These are phyloP conservation scores for Meriones unguiculatus DNA, from an alignment of 2,113 vertebrate genomes.

Conservation along the genomic window DNA sequence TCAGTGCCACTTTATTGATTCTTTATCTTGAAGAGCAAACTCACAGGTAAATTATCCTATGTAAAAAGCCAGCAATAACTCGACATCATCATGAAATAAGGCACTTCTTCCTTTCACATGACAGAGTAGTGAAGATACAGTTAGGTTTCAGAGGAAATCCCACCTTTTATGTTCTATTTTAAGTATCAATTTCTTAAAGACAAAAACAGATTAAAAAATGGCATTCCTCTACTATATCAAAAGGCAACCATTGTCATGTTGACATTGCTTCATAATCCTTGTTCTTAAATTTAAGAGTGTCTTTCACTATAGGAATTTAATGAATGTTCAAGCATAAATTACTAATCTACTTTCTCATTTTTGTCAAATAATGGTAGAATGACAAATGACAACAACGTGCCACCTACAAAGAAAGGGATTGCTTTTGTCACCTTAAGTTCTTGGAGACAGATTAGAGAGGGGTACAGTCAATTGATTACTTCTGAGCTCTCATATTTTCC, in stretches of 20 bases:
- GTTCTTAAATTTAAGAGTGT: neutral
- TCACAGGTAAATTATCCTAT: conserved; percentile 37
- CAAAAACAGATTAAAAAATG: conserved; percentile 10
- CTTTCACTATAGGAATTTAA: neutral
- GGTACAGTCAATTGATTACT: neutral
- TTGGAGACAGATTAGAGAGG: neutral
- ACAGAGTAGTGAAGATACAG: neutral
- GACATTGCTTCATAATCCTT: neutral
- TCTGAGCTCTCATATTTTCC: neutral
- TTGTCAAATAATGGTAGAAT: neutral
- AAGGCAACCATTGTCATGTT: neutral
- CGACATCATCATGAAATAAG: conserved; percentile 8
- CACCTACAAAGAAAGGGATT: neutral
- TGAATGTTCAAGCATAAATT: neutral
- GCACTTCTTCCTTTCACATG: neutral
- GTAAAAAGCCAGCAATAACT: conserved; percentile 44
- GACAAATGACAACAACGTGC: neutral
- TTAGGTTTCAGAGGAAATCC: neutral
- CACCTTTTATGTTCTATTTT: neutral
- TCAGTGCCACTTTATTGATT: conserved; percentile 64
- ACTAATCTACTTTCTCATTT: neutral
- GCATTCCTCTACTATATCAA: neutral
- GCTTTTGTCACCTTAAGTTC: neutral
- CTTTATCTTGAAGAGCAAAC: conserved; percentile 33
- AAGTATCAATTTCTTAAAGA: neutral